Evolutionary conservation across 2,888 invertebrate genomes (phyloP), one percentile per base, ranked within the genome.

Genomic region (Cantharis lateralis): DNA sequence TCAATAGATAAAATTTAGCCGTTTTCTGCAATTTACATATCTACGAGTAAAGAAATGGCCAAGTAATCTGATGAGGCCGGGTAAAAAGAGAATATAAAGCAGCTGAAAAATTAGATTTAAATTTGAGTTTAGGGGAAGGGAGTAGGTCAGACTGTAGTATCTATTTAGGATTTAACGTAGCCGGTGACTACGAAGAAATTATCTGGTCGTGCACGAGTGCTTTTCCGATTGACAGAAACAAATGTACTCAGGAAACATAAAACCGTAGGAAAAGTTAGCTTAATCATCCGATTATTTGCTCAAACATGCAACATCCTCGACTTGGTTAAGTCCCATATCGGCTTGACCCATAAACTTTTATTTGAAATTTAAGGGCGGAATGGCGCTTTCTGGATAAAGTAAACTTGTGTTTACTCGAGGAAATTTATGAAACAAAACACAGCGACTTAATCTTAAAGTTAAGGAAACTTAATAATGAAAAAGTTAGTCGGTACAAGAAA

Each of bases 401-500:
- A 48, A 48, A 48, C 48, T 48, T 48, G 13, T 48, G 32, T 32
- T 32, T 32, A 32, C n/a, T 48, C 7, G 7, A n/a, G 9, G 20
- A 66, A 66, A 66, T 66, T 20, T 66, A 66, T 66, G 18, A 20
- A 66, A n/a, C 48, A 48, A 48, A 48, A 24, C 18, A 24, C 11
- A 10, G 73, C 72, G 72, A 79, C 68, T 73, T 71, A 72, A 73
- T 79, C 70, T 75, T 73, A 32, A 74, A 77, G 26, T 77, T 76
- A 62, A 48, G 76, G 68, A 74, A 80, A 80, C 75, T 80, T 80
- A 68, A 75, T 76, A 75, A 80, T 79, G 79, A 81, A 82, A 80
- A 80, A 78, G 81, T 77, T 79, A 75, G 79, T 73, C 78, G 78
- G 83, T 80, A 83, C 82, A 83, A 82, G 83, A 81, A 83, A 83